A percentile compares a stretch with the other conserved stretches of the same genome.
Conservation (phyloP, 2,888 invertebrate species). For the Chironomus tentans region DNA sequence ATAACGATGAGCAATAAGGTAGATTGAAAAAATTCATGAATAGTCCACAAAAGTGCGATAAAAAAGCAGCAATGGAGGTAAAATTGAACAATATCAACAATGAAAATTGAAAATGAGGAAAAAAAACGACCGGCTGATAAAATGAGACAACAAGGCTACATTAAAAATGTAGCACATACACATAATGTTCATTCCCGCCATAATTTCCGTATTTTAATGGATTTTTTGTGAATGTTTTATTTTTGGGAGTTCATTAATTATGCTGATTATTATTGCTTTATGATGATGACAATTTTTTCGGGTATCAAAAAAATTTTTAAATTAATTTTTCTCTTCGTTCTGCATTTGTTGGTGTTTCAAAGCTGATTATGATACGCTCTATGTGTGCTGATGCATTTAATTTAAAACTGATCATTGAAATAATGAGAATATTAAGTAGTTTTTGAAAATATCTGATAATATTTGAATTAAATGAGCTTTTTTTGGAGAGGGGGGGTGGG, state of each 20-base stretch:
- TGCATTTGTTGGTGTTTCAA: too few relatives aligned
- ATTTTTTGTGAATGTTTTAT: not conserved
- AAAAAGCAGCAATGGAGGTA: not conserved
- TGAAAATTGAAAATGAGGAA: too few relatives aligned
- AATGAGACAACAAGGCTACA: too few relatives aligned
- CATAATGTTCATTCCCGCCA: not conserved
- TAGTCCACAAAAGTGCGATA: not conserved
- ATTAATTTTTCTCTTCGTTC: not conserved
- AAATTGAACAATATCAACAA: not conserved
- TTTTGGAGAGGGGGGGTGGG: too few relatives aligned
- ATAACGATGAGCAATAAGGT: not conserved
- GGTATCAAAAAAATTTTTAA: too few relatives aligned
- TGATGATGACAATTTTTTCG: not conserved
- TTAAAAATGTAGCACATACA: not conserved
- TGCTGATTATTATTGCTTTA: constrained; percentile 5
- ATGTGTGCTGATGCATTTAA: too few relatives aligned
- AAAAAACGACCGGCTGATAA: too few relatives aligned
- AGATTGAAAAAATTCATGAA: not conserved
- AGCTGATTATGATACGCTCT: too few relatives aligned
- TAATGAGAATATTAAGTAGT: too few relatives aligned
- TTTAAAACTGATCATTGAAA: too few relatives aligned
- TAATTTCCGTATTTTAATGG: constrained; percentile 19
- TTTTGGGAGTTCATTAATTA: constrained; percentile 13
- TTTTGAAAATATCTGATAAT: too few relatives aligned
- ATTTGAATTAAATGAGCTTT: too few relatives aligned